Evolutionary conservation across 2,113 vertebrate genomes (phyloP).

Genomic region (Tetrao urogallus): DNA sequence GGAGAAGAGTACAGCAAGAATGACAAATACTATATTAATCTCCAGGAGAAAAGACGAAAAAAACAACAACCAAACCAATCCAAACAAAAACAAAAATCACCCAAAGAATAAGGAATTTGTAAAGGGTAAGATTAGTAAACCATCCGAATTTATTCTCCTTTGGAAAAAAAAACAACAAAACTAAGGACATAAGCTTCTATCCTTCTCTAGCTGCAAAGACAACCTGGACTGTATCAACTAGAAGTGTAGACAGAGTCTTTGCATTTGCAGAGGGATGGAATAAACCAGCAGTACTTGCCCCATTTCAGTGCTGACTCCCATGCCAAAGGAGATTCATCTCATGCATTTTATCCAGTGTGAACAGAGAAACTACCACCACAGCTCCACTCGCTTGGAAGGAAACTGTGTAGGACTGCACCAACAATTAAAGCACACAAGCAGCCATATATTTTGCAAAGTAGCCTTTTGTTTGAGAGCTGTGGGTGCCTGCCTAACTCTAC

Average conservation of each 20-base stretch:
- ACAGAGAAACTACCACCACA: not conserved
- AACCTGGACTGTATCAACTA: not conserved
- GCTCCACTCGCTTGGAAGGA: not conserved
- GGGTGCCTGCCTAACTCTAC: not conserved
- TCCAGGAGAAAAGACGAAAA: not conserved
- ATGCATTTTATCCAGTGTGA: fast-evolving
- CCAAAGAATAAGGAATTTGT: not conserved
- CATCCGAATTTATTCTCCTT: not conserved
- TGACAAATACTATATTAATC: not conserved
- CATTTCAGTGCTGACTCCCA: not conserved
- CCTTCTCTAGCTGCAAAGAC: not conserved
- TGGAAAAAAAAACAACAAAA: not conserved
- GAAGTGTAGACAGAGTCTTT: not conserved
- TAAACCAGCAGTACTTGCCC: not conserved
- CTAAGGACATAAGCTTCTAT: not conserved
- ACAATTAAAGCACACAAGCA: not conserved
- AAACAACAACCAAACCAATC: not conserved
- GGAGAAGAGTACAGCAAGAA: not conserved
- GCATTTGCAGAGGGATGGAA: not conserved
- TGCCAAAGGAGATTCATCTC: not conserved
- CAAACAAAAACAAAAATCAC: too few relatives aligned
- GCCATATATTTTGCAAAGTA: not conserved
- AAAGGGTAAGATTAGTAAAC: not conserved
- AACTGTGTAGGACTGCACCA: not conserved
- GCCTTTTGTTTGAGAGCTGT: not conserved